These are phyloP conservation scores for Trichosurus vulpecula DNA, from an alignment of 2,797 vertebrate species.

Conservation along the genomic window DNA sequence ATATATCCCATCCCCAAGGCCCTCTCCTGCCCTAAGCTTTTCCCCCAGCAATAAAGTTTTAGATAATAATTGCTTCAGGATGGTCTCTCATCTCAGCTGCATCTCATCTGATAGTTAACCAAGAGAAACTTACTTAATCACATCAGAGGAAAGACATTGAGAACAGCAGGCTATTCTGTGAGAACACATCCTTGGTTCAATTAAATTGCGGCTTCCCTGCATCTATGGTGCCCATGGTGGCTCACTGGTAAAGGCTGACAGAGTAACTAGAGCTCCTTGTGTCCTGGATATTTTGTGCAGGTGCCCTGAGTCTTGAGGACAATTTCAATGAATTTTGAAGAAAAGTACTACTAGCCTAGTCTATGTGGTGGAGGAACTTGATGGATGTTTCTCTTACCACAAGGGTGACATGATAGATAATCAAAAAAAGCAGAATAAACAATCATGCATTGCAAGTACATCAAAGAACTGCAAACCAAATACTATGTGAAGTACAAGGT, in stretches of 20 bases:
- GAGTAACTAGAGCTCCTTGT: not conserved
- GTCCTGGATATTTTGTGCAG: not conserved
- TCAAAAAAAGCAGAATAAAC: not conserved
- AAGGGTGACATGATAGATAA: not conserved
- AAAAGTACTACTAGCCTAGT: not conserved
- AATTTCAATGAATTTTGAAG: not conserved
- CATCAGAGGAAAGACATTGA: not conserved
- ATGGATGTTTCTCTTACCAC: not conserved
- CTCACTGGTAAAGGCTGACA: not conserved
- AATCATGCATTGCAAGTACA: not conserved
- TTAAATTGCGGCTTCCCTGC: not conserved
- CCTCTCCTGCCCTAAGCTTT: not conserved
- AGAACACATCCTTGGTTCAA: not conserved
- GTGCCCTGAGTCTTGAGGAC: not conserved
- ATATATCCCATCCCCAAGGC: not conserved
- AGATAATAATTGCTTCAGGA: not conserved
- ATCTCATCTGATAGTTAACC: not conserved
- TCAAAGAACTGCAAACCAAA: not conserved
- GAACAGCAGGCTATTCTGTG: not conserved
- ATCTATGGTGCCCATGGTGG: not conserved
- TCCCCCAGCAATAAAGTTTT: not conserved
- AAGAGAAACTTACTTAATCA: not conserved
- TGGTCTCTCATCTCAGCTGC: not conserved
- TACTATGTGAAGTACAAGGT: not conserved
- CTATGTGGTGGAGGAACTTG: not conserved